A percentile compares a stretch with the other conserved stretches of the same genome.
Evolutionary conservation across 2,113 vertebrate genomes (phyloP).

Genomic region (Monarcha castaneiventris): DNA sequence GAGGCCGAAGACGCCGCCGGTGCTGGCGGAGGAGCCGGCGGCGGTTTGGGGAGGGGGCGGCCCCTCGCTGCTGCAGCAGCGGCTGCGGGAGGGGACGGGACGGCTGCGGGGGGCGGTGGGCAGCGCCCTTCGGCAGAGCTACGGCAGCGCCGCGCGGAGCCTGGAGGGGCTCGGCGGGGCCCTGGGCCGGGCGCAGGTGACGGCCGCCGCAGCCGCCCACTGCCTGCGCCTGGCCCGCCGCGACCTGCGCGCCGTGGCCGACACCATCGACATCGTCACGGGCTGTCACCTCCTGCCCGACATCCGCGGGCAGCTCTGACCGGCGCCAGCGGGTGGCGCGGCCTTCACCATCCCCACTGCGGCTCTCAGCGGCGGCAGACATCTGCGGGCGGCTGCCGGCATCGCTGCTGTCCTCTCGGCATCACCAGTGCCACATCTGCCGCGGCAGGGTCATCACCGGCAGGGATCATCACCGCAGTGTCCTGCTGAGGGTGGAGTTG

Average conservation of each 20-base stretch:
- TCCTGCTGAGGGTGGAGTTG: background rate
- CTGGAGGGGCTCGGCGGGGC: background rate
- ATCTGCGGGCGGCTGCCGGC: background rate
- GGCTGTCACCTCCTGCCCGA: constrained; percentile 7
- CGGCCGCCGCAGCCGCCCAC: background rate
- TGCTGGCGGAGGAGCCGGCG: background rate
- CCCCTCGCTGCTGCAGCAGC: background rate
- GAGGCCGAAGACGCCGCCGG: background rate
- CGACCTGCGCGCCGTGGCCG: background rate
- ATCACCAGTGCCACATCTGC: background rate
- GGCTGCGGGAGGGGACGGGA: background rate
- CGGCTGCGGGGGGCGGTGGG: background rate
- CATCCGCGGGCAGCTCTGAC: background rate
- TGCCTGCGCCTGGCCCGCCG: background rate
- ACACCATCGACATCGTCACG: background rate
- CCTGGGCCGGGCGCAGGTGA: background rate
- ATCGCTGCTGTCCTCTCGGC: background rate
- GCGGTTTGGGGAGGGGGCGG: background rate
- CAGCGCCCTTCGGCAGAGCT: background rate
- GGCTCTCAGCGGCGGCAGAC: background rate
- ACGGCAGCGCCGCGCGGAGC: background rate
- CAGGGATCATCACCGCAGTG: background rate
- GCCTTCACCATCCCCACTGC: rapidly evolving
- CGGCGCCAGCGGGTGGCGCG: rapidly evolving
- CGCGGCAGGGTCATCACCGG: no score